phyloP scores from a whole-genome alignment of 2,113 vertebrate species.

The Galeopterus variegatus region DNA sequence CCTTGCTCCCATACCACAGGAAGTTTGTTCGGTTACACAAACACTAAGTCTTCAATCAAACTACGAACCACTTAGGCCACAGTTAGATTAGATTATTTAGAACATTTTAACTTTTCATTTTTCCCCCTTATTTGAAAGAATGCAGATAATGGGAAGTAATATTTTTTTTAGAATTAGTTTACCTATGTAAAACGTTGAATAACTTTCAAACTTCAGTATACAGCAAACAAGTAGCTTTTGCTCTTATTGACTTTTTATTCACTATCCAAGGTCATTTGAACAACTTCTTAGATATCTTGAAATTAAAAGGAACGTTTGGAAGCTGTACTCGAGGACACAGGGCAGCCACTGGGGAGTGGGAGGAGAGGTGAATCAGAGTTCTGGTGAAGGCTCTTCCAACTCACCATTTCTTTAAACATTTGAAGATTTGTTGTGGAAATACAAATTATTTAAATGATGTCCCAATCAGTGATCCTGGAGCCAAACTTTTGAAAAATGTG shows the following conservation, averaged over 20 bases:
- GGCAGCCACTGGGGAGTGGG: not conserved
- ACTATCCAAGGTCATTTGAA: slow-evolving; percentile 15
- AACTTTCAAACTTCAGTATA: not conserved
- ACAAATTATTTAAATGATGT: slow-evolving; percentile 41
- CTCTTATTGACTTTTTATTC: slow-evolving; percentile 1
- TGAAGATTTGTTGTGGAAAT: not conserved
- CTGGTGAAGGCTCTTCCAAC: not conserved
- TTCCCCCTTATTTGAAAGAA: slow-evolving; percentile 17
- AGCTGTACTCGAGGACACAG: not conserved
- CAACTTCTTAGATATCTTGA: slow-evolving; percentile 30
- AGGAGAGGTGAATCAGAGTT: not conserved
- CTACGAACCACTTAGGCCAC: not conserved
- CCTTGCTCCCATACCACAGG: not conserved
- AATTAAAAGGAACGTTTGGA: slow-evolving; percentile 8
- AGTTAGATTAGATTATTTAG: not conserved
- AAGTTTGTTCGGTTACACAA: not conserved
- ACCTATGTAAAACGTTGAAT: not conserved
- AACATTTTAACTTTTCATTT: not conserved
- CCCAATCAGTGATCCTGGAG: not conserved
- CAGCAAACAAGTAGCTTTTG: not conserved
- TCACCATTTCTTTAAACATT: slow-evolving; percentile 25
- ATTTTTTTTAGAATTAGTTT: not conserved
- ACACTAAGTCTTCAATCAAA: not conserved
- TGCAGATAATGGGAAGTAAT: not conserved
- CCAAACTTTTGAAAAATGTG: slow-evolving; percentile 25